Conservation (phyloP, 2,888 invertebrate species). For the Taenaris catops region DNA sequence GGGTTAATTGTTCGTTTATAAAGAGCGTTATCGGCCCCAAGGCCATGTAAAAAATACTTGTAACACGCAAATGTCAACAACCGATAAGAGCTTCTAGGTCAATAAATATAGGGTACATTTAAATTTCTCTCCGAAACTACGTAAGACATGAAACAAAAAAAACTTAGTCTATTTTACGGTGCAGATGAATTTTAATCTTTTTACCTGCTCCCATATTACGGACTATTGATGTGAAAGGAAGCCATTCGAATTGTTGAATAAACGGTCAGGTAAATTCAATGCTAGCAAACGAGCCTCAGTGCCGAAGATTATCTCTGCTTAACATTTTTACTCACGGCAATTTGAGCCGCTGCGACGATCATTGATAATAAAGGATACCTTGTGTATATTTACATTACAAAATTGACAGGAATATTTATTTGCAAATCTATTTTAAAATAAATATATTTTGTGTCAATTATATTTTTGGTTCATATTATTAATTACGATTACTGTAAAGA, state of each 20-base stretch:
- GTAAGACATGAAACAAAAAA: constrained; percentile 8
- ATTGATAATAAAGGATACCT: constrained; percentile 45
- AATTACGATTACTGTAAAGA: too few relatives aligned
- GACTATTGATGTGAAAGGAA: constrained; percentile 54
- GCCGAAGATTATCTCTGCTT: constrained; percentile 69
- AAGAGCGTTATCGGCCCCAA: constrained; percentile 38
- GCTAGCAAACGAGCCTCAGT: constrained; percentile 40
- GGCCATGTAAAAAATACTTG: constrained; percentile 30
- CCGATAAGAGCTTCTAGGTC: neutral
- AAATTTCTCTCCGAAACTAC: too few relatives aligned
- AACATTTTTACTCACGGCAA: constrained; percentile 59
- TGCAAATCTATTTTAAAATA: too few relatives aligned
- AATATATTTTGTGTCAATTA: too few relatives aligned
- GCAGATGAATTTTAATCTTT: constrained; percentile 36
- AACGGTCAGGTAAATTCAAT: constrained; percentile 70
- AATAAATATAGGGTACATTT: neutral
- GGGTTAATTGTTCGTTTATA: constrained; percentile 27
- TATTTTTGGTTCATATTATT: too few relatives aligned
- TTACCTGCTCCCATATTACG: constrained; percentile 51
- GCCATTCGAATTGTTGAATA: constrained; percentile 62
- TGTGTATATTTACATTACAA: too few relatives aligned
- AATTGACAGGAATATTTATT: too few relatives aligned
- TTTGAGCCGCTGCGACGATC: constrained; percentile 39
- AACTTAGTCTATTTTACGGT: constrained; percentile 13
- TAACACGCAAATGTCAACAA: constrained; percentile 41